Evolutionary conservation across 1,140 invertebrate species (phyloP).

Genomic region (Papilio aristodemus): DNA sequence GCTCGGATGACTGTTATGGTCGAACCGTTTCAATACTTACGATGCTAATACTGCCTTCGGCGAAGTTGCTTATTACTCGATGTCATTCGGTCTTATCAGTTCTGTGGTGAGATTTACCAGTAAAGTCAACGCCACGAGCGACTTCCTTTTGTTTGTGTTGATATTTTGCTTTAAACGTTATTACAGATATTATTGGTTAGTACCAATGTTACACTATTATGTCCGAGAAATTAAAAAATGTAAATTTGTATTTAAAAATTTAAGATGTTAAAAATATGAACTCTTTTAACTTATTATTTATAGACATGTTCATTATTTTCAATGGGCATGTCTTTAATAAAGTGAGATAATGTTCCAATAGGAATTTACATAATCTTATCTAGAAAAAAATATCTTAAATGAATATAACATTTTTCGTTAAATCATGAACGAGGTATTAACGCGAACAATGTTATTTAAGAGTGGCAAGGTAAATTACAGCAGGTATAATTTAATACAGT

Average conservation of each 20-base stretch:
- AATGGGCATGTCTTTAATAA: too few species aligned
- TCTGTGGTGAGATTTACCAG: background rate
- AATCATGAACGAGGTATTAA: too few species aligned
- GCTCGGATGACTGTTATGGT: slow-evolving; percentile 45
- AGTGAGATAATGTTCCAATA: too few species aligned
- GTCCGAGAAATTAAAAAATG: too few species aligned
- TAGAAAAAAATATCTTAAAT: too few species aligned
- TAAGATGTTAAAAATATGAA: too few species aligned
- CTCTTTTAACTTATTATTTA: too few species aligned
- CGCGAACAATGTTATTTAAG: too few species aligned
- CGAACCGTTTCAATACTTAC: slow-evolving; percentile 45
- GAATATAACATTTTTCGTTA: too few species aligned
- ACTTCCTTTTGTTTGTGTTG: background rate
- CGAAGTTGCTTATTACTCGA: slow-evolving; percentile 26
- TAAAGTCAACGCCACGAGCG: background rate
- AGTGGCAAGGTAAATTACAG: background rate
- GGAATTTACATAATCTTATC: too few species aligned
- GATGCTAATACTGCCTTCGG: slow-evolving; percentile 39
- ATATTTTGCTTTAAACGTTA: background rate
- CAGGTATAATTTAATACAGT: slow-evolving; percentile 41
- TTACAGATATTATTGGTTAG: background rate
- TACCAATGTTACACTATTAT: background rate
- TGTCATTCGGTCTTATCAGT: slow-evolving; percentile 14
- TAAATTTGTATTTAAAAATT: too few species aligned
- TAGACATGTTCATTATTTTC: too few species aligned